Evolutionary conservation across 2,113 vertebrate genomes (phyloP).

Genomic region (Sitta europaea): DNA sequence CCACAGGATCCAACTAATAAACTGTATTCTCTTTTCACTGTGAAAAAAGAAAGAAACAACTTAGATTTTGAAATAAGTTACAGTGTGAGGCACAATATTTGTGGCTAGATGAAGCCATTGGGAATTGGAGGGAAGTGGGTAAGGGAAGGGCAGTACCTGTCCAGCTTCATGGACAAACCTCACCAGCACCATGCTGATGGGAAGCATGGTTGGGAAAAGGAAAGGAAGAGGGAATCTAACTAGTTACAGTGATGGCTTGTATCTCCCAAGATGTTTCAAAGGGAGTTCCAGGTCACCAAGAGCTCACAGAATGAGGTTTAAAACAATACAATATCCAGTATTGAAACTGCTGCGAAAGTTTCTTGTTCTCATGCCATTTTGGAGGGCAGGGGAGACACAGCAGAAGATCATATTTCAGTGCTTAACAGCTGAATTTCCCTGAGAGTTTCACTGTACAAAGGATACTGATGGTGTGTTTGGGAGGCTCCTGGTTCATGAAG

Average conservation of each 20-base stretch:
- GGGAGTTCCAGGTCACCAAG: neutral
- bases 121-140: neutral
- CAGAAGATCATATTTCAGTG: neutral
- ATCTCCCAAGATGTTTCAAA: neutral
- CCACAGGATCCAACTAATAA: slow-evolving; percentile 2
- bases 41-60: neutral
- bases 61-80: neutral
- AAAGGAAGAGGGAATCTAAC: neutral
- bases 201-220: neutral
- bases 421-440: neutral
- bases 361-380: neutral
- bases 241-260: neutral
- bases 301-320: neutral
- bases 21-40: neutral
- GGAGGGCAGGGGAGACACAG: neutral
- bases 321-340: neutral
- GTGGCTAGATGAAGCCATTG: neutral
- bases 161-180: neutral
- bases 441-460: neutral
- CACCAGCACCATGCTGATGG: neutral
- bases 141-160: neutral
- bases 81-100: neutral
- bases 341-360: neutral
- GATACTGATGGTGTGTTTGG: neutral
- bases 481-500: neutral